Evolutionary conservation across 2,797 vertebrate genomes (phyloP).

Genomic region (Todus mexicanus): DNA sequence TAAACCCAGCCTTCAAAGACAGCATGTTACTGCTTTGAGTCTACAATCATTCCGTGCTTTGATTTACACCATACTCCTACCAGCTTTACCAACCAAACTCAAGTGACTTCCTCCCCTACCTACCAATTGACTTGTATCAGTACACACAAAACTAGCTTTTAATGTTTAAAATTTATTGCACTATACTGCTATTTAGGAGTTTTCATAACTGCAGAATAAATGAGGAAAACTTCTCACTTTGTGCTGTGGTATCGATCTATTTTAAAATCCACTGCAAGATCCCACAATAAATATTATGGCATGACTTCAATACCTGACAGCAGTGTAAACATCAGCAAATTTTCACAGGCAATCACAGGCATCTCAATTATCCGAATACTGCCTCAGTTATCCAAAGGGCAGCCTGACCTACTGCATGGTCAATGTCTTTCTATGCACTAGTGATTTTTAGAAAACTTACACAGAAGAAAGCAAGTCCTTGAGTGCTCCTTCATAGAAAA

Average conservation of each 20-base stretch:
- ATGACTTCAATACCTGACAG: conserved; percentile 27
- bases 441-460: background rate
- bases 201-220: background rate
- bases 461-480: background rate
- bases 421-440: background rate
- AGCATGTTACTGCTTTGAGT: background rate
- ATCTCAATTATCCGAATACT: conserved; percentile 20
- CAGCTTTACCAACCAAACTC: background rate
- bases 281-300: background rate
- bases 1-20: background rate
- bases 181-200: background rate
- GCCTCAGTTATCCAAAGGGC: conserved; percentile 32
- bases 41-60: background rate
- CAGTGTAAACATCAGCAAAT: conserved; percentile 52
- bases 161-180: background rate
- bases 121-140: background rate
- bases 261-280: conserved; percentile 18
- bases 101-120: background rate
- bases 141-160: background rate
- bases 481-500: background rate
- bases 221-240: background rate
- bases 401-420: background rate
- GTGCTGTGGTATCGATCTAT: background rate
- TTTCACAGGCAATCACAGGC: conserved; percentile 13
- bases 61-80: background rate